Evolutionary conservation across 2,113 vertebrate species (phyloP), one percentile per base, ranked within the genome.

Genomic region (Ophthalmolycus amberensis): DNA sequence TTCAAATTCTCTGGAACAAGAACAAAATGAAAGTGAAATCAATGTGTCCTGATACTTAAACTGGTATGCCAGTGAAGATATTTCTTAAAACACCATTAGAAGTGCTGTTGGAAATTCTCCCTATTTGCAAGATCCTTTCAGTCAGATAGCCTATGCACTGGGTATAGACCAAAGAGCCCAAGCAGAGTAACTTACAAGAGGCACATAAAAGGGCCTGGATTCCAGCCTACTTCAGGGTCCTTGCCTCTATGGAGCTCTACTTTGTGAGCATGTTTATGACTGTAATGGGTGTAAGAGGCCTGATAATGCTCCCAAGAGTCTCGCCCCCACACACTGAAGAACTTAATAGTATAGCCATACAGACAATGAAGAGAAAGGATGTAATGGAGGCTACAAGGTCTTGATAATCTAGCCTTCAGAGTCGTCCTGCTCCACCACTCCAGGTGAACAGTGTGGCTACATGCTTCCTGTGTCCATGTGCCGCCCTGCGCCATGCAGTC

Each of bases 241-340:
- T 71, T 52, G 29, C 68, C 80, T 59, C 46, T 44, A 14, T 59
- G 71, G 74, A 83, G 54, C 63, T 81, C 73, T 77, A 84, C 74
- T 88, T 80, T 85, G 69, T 79, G 68, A 76, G 72, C 60, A 74
- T 80, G 81, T 86, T 86, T 86, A 83, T 77, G 72, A 66, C 79
- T 80, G 69, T 77, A 85, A 85, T 83, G 79, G 60, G 60, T 83
- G 60, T 82, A 66, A 83, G 86, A 85, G 73, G 40, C 62, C 52
- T 79, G 69, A 74, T 71, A 82, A 82, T 80, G 72, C 62, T 80
- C 72, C 54, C 52, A 15, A 67, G 64, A 77, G 52, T 72, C 62
- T 84, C 63, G 6, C 83, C 82, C 83, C 79, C 71, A 78, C 77
- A 67, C 75, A 75, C 42, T 20, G 42, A 80, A 72, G 40, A 74